A percentile compares a stretch with the other conserved stretches of the same genome.
phyloP scores from a whole-genome alignment of 2,113 vertebrate species.

The Hiodon tergisus region DNA sequence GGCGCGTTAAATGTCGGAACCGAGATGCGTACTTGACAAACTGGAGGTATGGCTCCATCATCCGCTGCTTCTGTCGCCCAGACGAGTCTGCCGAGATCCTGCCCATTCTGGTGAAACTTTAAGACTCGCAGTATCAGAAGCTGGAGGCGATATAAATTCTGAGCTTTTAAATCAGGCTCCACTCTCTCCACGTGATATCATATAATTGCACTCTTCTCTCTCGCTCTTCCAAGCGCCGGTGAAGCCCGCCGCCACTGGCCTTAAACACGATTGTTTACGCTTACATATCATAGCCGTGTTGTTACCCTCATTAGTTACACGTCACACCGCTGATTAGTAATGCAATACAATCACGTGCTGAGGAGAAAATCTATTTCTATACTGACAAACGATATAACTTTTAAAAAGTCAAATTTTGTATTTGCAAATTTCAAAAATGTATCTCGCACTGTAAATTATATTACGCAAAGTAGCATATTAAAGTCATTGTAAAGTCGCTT shows the following conservation, averaged over 20 bases:
- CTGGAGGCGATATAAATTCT: constrained; percentile 48
- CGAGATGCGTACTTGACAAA: constrained; percentile 49
- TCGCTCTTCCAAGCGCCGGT: too few relatives aligned
- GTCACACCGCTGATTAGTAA: too few relatives aligned
- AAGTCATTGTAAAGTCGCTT: too few relatives aligned
- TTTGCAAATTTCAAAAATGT: too few relatives aligned
- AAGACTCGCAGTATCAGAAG: constrained; percentile 57
- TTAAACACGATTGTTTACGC: background rate
- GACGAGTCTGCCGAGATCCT: constrained; percentile 56
- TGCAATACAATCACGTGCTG: too few relatives aligned
- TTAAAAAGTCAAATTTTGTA: too few relatives aligned
- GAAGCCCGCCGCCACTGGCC: background rate
- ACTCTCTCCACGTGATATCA: constrained; percentile 70
- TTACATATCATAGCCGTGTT: background rate
- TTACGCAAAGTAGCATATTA: too few relatives aligned
- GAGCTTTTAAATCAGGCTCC: constrained; percentile 68
- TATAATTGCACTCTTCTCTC: constrained; percentile 45
- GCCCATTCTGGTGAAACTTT: constrained; percentile 58
- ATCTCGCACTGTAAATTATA: too few relatives aligned
- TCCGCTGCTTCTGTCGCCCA: constrained; percentile 50
- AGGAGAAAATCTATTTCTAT: too few relatives aligned
- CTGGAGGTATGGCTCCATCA: constrained; percentile 54
- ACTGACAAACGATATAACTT: too few relatives aligned
- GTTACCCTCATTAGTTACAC: too few relatives aligned
- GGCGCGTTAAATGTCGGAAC: background rate